phyloP scores from a whole-genome alignment of 2,888 invertebrate genomes.

The Pandemis corylana region DNA sequence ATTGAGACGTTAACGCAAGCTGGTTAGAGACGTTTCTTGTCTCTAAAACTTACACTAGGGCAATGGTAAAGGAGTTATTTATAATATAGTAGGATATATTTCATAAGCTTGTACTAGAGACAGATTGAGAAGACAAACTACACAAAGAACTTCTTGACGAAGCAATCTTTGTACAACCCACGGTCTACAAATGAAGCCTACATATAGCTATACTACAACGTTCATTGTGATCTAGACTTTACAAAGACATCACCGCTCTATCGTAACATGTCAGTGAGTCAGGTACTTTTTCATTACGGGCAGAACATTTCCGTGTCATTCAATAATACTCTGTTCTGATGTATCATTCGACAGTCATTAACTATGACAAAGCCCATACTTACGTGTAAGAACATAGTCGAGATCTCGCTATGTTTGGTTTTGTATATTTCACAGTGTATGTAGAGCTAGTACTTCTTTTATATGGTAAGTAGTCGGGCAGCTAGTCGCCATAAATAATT shows the following conservation, averaged over 20 bases:
- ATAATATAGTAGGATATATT: no score
- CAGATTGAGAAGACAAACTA: no score
- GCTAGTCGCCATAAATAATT: slow-evolving; percentile 5
- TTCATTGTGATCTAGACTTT: slow-evolving; percentile 14
- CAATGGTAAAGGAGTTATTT: no score
- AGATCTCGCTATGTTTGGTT: not conserved
- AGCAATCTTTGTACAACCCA: no score
- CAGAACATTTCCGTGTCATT: slow-evolving; percentile 34
- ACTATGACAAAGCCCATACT: not conserved
- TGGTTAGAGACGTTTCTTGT: no score
- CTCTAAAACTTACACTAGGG: no score
- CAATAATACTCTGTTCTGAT: slow-evolving; percentile 24
- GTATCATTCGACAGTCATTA: not conserved
- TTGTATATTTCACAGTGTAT: not conserved
- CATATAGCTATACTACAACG: no score
- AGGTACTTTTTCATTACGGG: slow-evolving; percentile 25
- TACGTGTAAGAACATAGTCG: not conserved
- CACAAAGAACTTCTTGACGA: no score
- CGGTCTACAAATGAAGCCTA: not conserved
- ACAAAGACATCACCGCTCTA: slow-evolving; percentile 29
- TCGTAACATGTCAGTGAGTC: slow-evolving; percentile 31
- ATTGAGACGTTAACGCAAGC: no score
- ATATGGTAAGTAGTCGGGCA: not conserved
- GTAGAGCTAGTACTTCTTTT: not conserved
- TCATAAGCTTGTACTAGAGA: no score